These are phyloP conservation scores for Pheucticus melanocephalus DNA, from an alignment of 2,113 vertebrate species.

Conservation along the genomic window DNA sequence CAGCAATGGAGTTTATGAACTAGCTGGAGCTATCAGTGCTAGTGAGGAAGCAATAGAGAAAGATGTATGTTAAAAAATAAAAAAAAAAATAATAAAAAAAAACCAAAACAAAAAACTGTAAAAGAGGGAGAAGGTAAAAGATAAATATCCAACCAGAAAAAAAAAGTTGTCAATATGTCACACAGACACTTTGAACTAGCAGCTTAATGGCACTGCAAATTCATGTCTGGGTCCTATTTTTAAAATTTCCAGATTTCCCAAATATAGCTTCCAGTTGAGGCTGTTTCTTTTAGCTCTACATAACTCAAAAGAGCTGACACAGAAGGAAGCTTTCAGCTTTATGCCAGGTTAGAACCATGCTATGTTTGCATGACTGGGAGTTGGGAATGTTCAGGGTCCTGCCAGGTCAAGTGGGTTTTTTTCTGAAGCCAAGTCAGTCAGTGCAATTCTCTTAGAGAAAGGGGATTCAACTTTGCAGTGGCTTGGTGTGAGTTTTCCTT, in stretches of 20 bases:
- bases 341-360: neutral
- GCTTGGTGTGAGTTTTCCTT: neutral
- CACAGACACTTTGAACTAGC: neutral
- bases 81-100: neutral
- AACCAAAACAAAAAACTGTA: neutral
- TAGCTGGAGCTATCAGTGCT: constrained; percentile 21
- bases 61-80: neutral
- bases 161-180: neutral
- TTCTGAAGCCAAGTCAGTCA: neutral
- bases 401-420: neutral
- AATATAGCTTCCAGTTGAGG: constrained; percentile 1
- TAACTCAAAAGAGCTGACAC: neutral
- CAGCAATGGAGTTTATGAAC: constrained; percentile 66
- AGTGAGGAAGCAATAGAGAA: neutral
- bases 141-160: neutral
- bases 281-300: neutral
- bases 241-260: constrained; percentile 8
- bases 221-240: neutral
- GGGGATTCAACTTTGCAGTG: neutral
- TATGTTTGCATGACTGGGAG: neutral
- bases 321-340: neutral
- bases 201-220: constrained; percentile 3
- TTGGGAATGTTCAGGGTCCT: neutral
- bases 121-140: neutral
- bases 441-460: neutral